Conservation (phyloP, 2,888 invertebrate genomes). For the Cylloceria caligata region DNA sequence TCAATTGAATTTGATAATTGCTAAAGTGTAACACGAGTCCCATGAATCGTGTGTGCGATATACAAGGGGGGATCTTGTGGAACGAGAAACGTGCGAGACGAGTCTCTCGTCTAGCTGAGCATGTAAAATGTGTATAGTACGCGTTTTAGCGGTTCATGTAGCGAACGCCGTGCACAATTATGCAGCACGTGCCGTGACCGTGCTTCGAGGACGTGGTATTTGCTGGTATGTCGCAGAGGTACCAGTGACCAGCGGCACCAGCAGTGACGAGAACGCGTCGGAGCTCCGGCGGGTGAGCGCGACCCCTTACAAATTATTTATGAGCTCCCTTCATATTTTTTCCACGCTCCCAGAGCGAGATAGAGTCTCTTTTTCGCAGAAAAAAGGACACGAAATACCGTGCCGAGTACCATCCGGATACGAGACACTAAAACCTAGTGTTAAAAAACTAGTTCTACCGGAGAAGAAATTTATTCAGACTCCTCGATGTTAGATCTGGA, state of each 20-base stretch:
- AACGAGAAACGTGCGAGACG: slow-evolving; percentile 31
- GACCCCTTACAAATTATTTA: slow-evolving; percentile 83
- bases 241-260: slow-evolving; percentile 67
- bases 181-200: slow-evolving; percentile 77
- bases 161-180: slow-evolving; percentile 78
- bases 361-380: slow-evolving; percentile 5
- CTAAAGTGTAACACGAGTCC: slow-evolving; percentile 54
- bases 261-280: slow-evolving; percentile 46
- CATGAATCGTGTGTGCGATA: not conserved
- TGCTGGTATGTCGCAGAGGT: slow-evolving; percentile 65
- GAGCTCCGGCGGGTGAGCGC: slow-evolving; percentile 63
- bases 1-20: slow-evolving; percentile 62
- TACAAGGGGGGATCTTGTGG: slow-evolving; percentile 24
- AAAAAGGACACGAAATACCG: not conserved
- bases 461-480: no score
- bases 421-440: not conserved
- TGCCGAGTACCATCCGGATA: not conserved
- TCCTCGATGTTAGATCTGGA: no score
- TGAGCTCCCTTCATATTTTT: slow-evolving; percentile 81
- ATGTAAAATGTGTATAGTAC: slow-evolving; percentile 58
- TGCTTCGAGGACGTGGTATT: slow-evolving; percentile 36
- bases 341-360: slow-evolving; percentile 6
- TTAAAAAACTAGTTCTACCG: no score
- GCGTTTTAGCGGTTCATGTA: slow-evolving; percentile 62
- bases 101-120: slow-evolving; percentile 51